Evolutionary conservation across 2,113 vertebrate species (phyloP).

Genomic region (Daubentonia madagascariensis): DNA sequence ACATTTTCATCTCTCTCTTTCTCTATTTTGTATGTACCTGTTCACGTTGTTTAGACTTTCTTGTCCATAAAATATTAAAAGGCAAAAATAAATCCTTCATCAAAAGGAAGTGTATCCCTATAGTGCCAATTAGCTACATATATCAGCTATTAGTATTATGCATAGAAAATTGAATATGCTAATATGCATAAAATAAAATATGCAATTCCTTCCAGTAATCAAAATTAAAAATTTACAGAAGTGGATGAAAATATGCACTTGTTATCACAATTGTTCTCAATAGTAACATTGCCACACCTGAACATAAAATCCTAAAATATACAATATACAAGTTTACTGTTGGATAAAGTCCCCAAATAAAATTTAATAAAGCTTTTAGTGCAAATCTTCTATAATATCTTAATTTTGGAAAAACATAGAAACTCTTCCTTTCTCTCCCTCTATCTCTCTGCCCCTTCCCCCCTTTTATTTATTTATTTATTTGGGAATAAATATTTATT

Average conservation of each 20-base stretch:
- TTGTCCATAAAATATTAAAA: slow-evolving; percentile 45
- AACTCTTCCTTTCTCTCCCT: background rate
- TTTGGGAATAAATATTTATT: background rate
- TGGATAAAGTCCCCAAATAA: background rate
- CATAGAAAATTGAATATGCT: background rate
- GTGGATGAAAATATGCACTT: background rate
- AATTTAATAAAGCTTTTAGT: background rate
- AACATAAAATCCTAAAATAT: background rate
- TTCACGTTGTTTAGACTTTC: slow-evolving; percentile 20
- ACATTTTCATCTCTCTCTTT: background rate
- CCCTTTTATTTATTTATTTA: background rate
- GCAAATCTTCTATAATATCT: background rate
- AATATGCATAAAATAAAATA: background rate
- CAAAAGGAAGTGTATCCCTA: slow-evolving; percentile 31
- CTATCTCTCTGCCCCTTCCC: background rate
- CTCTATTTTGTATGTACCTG: background rate
- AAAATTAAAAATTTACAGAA: slow-evolving; percentile 10
- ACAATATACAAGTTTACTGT: background rate
- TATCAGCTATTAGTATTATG: background rate
- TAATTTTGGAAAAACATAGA: background rate
- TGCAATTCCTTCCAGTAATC: background rate
- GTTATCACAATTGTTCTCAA: background rate
- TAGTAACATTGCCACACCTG: background rate
- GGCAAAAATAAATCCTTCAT: slow-evolving; percentile 50
- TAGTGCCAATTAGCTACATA: background rate